phyloP scores from a whole-genome alignment of 2,888 invertebrate species.

The Kryphioiulus occultus region DNA sequence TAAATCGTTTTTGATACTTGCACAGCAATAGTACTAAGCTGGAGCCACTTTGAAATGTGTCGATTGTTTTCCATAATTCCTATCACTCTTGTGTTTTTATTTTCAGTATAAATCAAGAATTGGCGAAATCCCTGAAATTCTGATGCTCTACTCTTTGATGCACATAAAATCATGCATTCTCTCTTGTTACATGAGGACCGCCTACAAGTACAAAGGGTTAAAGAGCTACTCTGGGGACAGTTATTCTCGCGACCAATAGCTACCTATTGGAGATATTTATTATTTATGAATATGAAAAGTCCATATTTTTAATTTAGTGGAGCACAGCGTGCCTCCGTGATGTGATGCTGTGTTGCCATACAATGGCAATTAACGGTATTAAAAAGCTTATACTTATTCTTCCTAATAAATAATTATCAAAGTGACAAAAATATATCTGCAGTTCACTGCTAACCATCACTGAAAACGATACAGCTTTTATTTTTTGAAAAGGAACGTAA shows the following conservation, averaged over 20 bases:
- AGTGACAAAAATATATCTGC: conserved; percentile 4
- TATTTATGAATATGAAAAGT: not conserved
- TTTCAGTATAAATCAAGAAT: conserved; percentile 53
- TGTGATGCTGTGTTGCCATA: not conserved
- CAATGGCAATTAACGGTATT: not conserved
- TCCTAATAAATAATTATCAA: conserved; percentile 15
- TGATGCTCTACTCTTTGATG: conserved; percentile 48
- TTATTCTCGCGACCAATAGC: conserved; percentile 33
- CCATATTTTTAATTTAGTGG: conserved; percentile 32
- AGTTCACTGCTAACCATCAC: not conserved
- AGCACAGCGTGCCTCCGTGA: conserved; percentile 12
- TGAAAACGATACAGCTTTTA: conserved; percentile 9
- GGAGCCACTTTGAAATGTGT: not conserved
- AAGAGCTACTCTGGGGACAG: conserved; percentile 45
- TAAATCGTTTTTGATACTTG: too few relatives aligned
- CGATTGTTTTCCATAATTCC: not conserved
- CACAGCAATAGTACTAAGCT: too few relatives aligned
- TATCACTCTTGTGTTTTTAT: conserved; percentile 42
- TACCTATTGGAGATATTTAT: conserved; percentile 32
- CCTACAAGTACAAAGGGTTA: conserved; percentile 51
- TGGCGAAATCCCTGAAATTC: conserved; percentile 52
- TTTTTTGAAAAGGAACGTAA: not conserved
- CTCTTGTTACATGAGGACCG: conserved; percentile 42
- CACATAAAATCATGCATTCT: conserved; percentile 48
- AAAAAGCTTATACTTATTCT: conserved; percentile 17